Conservation (phyloP, 1,140 invertebrate genomes). For the Araneus ventricosus region DNA sequence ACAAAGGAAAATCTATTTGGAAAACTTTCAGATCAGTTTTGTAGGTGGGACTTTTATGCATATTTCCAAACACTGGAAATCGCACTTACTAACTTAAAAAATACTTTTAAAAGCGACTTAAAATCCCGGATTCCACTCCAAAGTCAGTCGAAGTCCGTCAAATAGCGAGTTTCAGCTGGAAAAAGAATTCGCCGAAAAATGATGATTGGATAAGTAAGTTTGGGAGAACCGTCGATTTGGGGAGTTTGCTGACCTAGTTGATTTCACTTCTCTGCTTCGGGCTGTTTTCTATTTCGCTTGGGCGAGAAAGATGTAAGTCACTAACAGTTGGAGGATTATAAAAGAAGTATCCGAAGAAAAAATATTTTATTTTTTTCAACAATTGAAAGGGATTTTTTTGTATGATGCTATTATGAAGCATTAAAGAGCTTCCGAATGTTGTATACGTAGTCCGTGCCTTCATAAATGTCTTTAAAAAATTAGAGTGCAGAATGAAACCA, state of each 20-base stretch:
- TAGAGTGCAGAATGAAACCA: no score
- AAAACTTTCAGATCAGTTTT: no score
- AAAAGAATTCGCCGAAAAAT: constrained; percentile 13
- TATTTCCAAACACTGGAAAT: no score
- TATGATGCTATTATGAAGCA: no score
- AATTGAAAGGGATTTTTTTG: no score
- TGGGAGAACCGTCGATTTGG: background rate
- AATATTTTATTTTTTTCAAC: background rate
- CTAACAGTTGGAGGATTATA: background rate
- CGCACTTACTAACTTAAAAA: no score
- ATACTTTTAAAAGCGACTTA: background rate
- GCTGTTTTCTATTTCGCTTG: background rate
- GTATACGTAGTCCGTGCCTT: no score
- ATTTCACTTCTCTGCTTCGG: constrained; percentile 20
- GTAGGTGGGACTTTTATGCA: no score
- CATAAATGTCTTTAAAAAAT: no score
- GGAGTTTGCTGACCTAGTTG: constrained; percentile 18
- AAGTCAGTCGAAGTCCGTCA: background rate
- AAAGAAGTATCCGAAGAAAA: background rate
- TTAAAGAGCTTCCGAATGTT: no score
- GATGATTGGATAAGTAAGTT: constrained; percentile 37
- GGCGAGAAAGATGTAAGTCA: background rate
- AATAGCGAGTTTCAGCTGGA: background rate
- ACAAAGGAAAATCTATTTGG: no score
- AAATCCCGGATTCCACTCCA: background rate